Evolutionary conservation across 2,113 vertebrate genomes (phyloP).

Genomic region (Xiphorhynchus elegans): DNA sequence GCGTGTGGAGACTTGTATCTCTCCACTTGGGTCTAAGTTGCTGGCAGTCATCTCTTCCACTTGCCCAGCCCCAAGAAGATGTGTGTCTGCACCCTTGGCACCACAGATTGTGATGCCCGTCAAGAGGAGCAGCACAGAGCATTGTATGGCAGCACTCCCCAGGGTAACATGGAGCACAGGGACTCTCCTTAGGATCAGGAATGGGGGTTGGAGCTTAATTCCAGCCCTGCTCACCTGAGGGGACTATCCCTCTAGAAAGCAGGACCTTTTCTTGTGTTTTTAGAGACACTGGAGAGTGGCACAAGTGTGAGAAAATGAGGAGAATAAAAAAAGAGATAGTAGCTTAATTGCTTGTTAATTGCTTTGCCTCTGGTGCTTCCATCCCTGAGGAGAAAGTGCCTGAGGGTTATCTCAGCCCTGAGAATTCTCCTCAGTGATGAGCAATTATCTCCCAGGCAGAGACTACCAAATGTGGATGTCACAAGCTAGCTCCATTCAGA

Average conservation of each 20-base stretch:
- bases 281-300: background rate
- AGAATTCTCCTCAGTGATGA: background rate
- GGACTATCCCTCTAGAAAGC: background rate
- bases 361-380: conserved; percentile 43
- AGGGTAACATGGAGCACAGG: background rate
- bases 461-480: conserved; percentile 8
- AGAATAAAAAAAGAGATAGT: background rate
- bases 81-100: background rate
- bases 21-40: background rate
- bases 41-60: background rate
- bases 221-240: background rate
- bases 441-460: conserved; percentile 27
- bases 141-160: background rate
- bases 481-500: background rate
- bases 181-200: background rate
- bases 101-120: background rate
- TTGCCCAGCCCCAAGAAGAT: background rate
- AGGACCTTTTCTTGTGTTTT: background rate
- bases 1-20: fast-evolving
- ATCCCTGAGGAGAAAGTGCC: conserved; percentile 11
- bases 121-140: background rate
- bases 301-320: background rate
- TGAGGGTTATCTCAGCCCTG: conserved; percentile 1
- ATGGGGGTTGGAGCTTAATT: background rate
- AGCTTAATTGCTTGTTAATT: conserved; percentile 63